Evolutionary conservation across 2,797 vertebrate species (phyloP).

Genomic region (Hipposideros larvatus): DNA sequence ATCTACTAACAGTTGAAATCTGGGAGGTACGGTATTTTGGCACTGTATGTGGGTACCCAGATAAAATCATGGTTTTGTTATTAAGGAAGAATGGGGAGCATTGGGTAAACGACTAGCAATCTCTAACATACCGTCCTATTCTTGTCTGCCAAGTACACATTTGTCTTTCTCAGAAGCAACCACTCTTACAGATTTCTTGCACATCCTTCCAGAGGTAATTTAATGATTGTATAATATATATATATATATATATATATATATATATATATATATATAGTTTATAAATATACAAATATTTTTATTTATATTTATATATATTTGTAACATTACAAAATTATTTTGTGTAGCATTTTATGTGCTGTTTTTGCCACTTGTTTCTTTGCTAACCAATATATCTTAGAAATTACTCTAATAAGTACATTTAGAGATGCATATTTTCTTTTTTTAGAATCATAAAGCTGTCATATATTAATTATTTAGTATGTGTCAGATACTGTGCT

Average conservation of each 20-base stretch:
- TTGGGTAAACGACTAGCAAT: not conserved
- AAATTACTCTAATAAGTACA: slow-evolving; percentile 1
- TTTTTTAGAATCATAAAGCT: no score
- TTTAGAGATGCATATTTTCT: not conserved
- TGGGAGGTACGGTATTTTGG: not conserved
- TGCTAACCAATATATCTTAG: not conserved
- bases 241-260: not conserved
- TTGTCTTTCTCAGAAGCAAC: not conserved
- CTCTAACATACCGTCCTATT: not conserved
- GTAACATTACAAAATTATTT: not conserved
- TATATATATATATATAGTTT: not conserved
- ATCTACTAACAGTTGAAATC: not conserved
- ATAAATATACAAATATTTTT: not conserved
- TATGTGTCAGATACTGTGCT: no score
- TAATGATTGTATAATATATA: not conserved
- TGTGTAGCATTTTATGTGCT: not conserved
- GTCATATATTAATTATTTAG: no score
- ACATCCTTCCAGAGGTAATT: not conserved
- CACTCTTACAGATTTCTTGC: not conserved
- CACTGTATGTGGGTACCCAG: not conserved
- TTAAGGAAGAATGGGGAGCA: not conserved
- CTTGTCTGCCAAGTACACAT: not conserved
- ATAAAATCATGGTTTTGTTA: not conserved
- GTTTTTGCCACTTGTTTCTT: not conserved
- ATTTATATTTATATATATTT: no score